Evolutionary conservation across 2,797 vertebrate species (phyloP).

Genomic region (Peromyscus aztecus): DNA sequence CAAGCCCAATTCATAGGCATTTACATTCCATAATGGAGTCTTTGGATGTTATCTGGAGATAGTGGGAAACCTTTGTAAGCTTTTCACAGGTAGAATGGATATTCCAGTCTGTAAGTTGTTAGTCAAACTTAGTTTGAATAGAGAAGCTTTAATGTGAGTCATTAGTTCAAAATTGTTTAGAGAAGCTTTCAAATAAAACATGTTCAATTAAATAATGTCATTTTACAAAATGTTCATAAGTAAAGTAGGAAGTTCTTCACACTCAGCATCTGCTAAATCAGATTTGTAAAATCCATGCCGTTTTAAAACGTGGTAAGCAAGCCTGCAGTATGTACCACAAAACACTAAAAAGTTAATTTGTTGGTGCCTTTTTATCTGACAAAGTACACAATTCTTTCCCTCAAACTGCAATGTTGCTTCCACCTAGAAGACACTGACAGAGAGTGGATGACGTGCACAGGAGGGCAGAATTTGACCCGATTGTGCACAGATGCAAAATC

Average conservation of each 20-base stretch:
- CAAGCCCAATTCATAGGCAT: background rate
- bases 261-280: background rate
- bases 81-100: background rate
- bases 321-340: background rate
- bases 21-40: background rate
- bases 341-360: background rate
- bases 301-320: background rate
- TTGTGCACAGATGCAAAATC: background rate
- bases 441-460: background rate
- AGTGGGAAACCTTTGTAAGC: background rate
- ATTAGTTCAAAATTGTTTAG: background rate
- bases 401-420: background rate
- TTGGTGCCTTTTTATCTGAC: background rate
- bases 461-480: background rate
- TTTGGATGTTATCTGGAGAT: background rate
- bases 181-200: background rate
- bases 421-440: background rate
- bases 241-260: background rate
- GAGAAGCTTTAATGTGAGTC: background rate
- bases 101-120: background rate
- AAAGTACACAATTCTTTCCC: background rate
- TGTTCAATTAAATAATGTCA: constrained; percentile 8
- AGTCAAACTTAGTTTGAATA: background rate
- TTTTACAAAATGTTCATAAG: background rate
- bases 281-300: background rate